These are phyloP conservation scores for Tanypteryx hageni DNA, from an alignment of 2,888 invertebrate species.

Conservation along the genomic window DNA sequence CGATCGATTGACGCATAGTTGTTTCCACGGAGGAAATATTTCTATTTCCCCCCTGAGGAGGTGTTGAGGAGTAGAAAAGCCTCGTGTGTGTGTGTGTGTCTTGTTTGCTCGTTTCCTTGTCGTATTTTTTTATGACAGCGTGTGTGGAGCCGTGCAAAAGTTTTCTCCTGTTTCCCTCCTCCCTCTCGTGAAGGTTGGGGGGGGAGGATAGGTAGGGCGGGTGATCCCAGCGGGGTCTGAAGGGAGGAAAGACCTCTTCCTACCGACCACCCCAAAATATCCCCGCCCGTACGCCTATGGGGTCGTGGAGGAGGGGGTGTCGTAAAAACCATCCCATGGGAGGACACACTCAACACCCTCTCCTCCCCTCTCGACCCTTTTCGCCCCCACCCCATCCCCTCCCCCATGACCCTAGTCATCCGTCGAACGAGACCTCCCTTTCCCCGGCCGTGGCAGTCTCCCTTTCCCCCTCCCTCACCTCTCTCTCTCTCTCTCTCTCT, in stretches of 20 bases:
- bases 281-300: constrained; percentile 23
- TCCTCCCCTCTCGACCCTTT: not conserved
- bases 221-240: not conserved
- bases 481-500: not conserved
- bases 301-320: constrained; percentile 25
- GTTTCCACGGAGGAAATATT: no score
- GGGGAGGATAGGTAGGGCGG: not conserved
- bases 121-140: no score
- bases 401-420: not conserved
- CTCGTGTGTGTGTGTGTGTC: not conserved
- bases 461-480: not conserved
- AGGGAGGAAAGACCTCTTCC: not conserved
- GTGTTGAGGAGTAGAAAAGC: not conserved
- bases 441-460: constrained; percentile 37
- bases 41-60: no score
- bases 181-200: not conserved
- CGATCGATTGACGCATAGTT: no score
- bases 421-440: not conserved
- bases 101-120: not conserved
- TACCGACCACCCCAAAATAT: constrained; percentile 29
- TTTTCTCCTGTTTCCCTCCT: not conserved
- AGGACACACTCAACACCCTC: not conserved
- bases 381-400: not conserved
- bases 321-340: constrained; percentile 42
- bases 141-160: no score